phyloP scores from a whole-genome alignment of 2,888 invertebrate species.

The Trachelus iudaicus region DNA sequence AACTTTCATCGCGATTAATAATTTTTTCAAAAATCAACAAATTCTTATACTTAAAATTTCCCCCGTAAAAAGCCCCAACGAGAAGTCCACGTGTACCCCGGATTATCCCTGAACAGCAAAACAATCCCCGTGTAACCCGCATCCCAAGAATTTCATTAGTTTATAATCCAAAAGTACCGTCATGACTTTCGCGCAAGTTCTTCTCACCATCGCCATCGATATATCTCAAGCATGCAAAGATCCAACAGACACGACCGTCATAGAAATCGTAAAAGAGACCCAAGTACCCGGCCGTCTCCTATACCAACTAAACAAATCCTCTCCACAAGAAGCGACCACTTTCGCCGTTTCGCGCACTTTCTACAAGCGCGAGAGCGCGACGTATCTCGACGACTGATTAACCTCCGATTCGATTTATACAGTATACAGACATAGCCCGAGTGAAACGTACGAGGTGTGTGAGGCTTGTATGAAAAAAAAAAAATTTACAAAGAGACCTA shows the following conservation, averaged over 20 bases:
- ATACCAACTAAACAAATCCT: not conserved
- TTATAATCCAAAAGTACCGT: not conserved
- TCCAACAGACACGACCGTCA: not conserved
- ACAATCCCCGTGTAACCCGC: not conserved
- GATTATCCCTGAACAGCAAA: not conserved
- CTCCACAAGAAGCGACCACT: not conserved
- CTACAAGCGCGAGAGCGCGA: not conserved
- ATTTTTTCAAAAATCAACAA: not conserved
- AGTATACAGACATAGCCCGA: not conserved
- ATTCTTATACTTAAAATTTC: not conserved
- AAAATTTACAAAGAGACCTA: not conserved
- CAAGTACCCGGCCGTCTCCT: not conserved
- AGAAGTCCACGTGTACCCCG: not conserved
- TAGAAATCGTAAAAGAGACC: not conserved
- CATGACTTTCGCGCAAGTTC: not conserved
- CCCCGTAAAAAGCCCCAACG: not conserved
- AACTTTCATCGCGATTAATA: not conserved
- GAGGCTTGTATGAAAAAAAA: not conserved
- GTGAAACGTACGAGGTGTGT: not conserved
- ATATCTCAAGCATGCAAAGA: not conserved
- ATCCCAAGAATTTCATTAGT: not conserved
- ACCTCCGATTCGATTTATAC: not conserved
- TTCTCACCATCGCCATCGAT: not conserved
- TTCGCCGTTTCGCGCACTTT: conserved; percentile 6
- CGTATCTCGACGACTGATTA: not conserved